These are phyloP conservation scores for Amazona vittata DNA, from an alignment of 2,113 vertebrate species.

Conservation along the genomic window DNA sequence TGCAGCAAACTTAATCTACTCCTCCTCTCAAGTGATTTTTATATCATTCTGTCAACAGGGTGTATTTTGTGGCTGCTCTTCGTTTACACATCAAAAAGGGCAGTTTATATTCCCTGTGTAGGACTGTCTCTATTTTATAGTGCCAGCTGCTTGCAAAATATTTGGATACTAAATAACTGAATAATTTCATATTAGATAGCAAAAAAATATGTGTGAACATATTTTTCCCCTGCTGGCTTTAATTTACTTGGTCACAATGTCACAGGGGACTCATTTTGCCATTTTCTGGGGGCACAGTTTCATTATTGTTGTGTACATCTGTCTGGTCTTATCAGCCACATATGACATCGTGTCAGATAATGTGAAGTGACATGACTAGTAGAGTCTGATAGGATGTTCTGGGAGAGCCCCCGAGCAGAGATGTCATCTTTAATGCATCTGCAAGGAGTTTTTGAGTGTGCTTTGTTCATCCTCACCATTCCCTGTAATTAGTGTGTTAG, in stretches of 20 bases:
- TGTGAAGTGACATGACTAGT: background rate
- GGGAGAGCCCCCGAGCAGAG: slow-evolving; percentile 5
- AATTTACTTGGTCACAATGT: slow-evolving; percentile 37
- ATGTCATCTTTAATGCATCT: slow-evolving; percentile 50
- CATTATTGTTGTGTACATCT: slow-evolving; percentile 16
- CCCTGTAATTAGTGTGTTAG: background rate
- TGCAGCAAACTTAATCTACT: background rate
- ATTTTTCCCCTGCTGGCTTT: background rate
- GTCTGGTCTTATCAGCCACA: background rate
- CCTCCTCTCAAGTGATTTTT: background rate
- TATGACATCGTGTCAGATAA: slow-evolving; percentile 1
- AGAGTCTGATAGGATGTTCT: background rate
- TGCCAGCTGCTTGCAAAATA: background rate
- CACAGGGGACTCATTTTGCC: slow-evolving; percentile 38
- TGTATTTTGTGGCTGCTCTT: slow-evolving; percentile 25
- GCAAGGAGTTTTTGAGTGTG: background rate
- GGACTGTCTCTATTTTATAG: background rate
- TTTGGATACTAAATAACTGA: background rate
- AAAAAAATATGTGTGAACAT: background rate
- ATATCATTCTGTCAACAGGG: slow-evolving; percentile 9
- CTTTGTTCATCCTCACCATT: slow-evolving; percentile 12
- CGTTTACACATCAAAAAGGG: background rate
- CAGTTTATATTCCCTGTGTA: background rate
- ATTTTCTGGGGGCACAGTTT: slow-evolving; percentile 30
- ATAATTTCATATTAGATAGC: background rate